phyloP scores from a whole-genome alignment of 2,113 vertebrate species.

The Cephalopholis sonnerati region DNA sequence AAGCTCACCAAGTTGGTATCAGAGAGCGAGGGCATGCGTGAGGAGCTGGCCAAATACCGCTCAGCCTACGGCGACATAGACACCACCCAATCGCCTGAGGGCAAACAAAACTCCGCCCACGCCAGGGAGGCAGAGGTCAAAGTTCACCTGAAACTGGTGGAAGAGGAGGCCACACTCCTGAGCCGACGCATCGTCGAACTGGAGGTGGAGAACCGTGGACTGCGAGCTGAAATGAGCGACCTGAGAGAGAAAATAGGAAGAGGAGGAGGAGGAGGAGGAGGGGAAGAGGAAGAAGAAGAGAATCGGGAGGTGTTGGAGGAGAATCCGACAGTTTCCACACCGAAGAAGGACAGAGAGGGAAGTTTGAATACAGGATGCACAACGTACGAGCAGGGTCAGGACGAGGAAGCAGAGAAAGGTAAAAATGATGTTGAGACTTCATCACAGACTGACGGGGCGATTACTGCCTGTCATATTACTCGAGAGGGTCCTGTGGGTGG shows the following conservation, averaged over 20 bases:
- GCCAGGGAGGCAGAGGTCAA: constrained; percentile 93
- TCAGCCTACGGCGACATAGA: constrained; percentile 91
- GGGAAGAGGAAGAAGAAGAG: constrained; percentile 54
- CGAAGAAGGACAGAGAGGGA: constrained; percentile 23
- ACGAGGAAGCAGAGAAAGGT: constrained; percentile 72
- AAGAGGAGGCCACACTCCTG: constrained; percentile 96
- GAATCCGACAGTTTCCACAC: constrained; percentile 4
- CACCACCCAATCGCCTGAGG: constrained; percentile 82
- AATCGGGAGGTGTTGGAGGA: constrained; percentile 66
- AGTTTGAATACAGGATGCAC: constrained; percentile 67
- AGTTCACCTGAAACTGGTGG: constrained; percentile 94
- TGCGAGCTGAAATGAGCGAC: constrained; percentile 94
- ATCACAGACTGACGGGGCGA: constrained; percentile 76
- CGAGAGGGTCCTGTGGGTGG: constrained; percentile 81
- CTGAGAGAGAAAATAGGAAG: constrained; percentile 86
- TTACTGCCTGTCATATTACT: constrained; percentile 64
- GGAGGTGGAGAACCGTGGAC: constrained; percentile 96
- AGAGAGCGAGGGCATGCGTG: constrained; percentile 93
- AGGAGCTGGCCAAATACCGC: constrained; percentile 92
- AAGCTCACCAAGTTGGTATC: constrained; percentile 95
- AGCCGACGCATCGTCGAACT: constrained; percentile 96
- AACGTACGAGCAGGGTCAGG: constrained; percentile 84
- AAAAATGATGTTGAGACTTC: constrained; percentile 81
- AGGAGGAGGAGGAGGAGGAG: constrained; percentile 81
- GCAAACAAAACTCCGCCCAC: constrained; percentile 82